Base-by-base conservation (phyloP, 2,888 invertebrate genomes). In the Aleiodes leptofemur region DNA sequence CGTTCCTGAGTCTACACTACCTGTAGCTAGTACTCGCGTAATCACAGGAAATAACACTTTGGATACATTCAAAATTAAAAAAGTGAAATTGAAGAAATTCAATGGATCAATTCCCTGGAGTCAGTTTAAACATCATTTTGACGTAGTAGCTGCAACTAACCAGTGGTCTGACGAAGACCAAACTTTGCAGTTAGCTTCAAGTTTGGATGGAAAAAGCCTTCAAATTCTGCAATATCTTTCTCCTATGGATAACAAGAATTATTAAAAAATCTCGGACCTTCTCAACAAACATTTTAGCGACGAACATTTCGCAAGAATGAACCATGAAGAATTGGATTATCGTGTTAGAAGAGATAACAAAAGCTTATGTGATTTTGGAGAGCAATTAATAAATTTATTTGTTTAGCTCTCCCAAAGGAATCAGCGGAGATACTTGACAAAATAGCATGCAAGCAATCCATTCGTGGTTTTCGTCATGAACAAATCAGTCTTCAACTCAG, bases 281-380 rank as follows among this genome's bases (percentile, higher is more conserved):
- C 14, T 59, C 13, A 59, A 59, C 31, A 11, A 59, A n/a, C 34
- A 59, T 13, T 59, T 59, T 14, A 59, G 59, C 34, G 59, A 59
- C 7, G 59, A 59, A 31, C 59, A 59, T 34, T 59, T 34, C 16
- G 59, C 59, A 31, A 1, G 59, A 11, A 31, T 59, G 59, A 34
- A 34, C 14, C 34, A 31, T 31, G 9, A 38, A 14, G 34, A 59
- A 7, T 16, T 59, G 13, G 59, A 59, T n/a, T 31, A 34, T 59
- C 34, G 59, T 59, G 59, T 34, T 13, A 31, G 59, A 11, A 31
- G 31, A 59, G 34, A 38, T 34, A n/a, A 13, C 13, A 34, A 34
- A 59, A 34, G n/a, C n/a, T 34, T 59, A n/a, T 31, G 34, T n/a
- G 34, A 13, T 31, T 59, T 59, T 31, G 59, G 59, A n/a, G 13